phyloP scores from a whole-genome alignment of 2,113 vertebrate species.

The Telmatochromis sp. region DNA sequence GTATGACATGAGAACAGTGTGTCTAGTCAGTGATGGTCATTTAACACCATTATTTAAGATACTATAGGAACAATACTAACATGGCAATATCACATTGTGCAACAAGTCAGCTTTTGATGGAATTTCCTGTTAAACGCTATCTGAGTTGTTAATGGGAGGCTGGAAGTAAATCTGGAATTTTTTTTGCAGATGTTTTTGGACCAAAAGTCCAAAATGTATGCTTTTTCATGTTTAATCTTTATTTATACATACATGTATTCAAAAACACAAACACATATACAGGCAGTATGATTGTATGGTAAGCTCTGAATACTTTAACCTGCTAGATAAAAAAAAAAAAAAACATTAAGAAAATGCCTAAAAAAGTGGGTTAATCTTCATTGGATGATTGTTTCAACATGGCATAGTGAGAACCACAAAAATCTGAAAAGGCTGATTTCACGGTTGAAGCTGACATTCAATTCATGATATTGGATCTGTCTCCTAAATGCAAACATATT shows the following conservation, averaged over 20 bases:
- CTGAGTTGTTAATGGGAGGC: not conserved
- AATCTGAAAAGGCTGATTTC: slow-evolving; percentile 6
- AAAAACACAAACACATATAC: not conserved
- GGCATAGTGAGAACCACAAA: slow-evolving; percentile 1
- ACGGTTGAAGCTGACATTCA: not conserved
- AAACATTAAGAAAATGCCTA: not conserved
- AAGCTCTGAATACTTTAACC: slow-evolving; percentile 29
- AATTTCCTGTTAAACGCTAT: not conserved
- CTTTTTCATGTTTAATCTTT: slow-evolving; percentile 42
- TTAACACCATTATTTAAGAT: not conserved
- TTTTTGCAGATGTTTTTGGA: slow-evolving; percentile 7
- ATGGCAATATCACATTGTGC: not conserved
- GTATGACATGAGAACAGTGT: not conserved
- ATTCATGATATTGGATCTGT: not conserved
- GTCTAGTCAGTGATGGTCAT: not conserved
- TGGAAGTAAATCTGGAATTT: not conserved
- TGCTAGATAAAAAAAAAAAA: slow-evolving; percentile 17
- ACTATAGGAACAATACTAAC: not conserved
- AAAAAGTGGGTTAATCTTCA: slow-evolving; percentile 56
- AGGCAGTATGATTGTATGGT: slow-evolving; percentile 35
- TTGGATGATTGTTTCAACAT: slow-evolving; percentile 30
- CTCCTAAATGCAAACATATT: not conserved
- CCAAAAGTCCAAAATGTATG: slow-evolving; percentile 23
- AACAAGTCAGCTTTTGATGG: not conserved
- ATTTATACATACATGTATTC: slow-evolving; percentile 4